Percentiles rank a stretch among this genome's conserved stretches.
Conservation (phyloP, 2,113 vertebrate genomes). For the Panthera leo region DNA sequence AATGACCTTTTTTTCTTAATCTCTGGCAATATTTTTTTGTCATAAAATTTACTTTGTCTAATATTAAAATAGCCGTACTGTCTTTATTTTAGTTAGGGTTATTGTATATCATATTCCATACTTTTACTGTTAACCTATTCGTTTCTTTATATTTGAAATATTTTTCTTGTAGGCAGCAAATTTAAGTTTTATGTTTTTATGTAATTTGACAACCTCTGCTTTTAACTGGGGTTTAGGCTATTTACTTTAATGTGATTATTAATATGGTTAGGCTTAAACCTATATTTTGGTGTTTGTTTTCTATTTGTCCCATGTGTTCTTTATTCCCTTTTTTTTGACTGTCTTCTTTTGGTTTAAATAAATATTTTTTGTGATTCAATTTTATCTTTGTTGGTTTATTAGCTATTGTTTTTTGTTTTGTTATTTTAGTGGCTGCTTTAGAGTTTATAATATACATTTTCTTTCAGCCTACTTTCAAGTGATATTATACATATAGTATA, state of each 20-base stretch:
- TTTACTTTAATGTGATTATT: background rate
- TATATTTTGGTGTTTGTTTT: background rate
- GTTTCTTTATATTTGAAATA: conserved; percentile 24
- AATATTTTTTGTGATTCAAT: background rate
- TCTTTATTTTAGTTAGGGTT: background rate
- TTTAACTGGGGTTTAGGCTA: background rate
- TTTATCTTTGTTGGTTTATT: background rate
- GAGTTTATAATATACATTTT: background rate
- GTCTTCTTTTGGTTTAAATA: background rate
- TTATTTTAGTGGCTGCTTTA: conserved; percentile 14
- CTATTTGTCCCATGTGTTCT: background rate
- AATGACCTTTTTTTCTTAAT: background rate
- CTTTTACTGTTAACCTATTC: background rate
- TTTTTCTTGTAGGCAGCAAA: background rate
- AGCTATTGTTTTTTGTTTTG: background rate
- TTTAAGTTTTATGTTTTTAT: background rate
- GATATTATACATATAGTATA: background rate
- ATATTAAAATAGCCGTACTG: background rate
- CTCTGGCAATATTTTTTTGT: background rate
- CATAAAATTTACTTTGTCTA: conserved; percentile 27
- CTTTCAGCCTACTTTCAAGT: background rate
- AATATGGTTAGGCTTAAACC: background rate
- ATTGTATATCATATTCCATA: background rate
- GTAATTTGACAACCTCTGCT: background rate
- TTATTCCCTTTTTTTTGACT: background rate